Evolutionary conservation across 2,888 invertebrate genomes (phyloP).

Genomic region (Tiliacea aurago): DNA sequence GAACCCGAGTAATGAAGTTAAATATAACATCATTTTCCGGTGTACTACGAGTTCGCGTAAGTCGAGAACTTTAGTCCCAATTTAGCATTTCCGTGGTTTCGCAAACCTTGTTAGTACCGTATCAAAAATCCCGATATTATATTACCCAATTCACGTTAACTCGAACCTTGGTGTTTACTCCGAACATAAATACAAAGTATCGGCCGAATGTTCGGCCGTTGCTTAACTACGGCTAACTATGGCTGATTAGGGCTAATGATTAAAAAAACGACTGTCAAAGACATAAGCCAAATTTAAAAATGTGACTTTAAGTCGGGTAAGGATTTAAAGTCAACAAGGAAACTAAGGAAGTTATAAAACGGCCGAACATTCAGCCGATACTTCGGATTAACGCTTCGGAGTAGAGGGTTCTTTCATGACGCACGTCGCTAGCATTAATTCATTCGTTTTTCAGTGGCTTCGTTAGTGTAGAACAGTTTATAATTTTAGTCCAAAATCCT

Average conservation of each 20-base stretch:
- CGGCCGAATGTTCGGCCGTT: too few species aligned
- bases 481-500: slow-evolving; percentile 50
- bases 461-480: slow-evolving; percentile 49
- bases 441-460: slow-evolving; percentile 58
- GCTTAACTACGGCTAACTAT: too few species aligned
- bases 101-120: slow-evolving; percentile 65
- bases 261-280: too few species aligned
- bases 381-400: too few species aligned
- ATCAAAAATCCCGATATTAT: slow-evolving; percentile 65
- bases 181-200: too few species aligned
- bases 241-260: too few species aligned
- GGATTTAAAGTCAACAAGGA: too few species aligned
- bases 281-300: too few species aligned
- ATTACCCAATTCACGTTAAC: slow-evolving; percentile 54
- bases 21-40: slow-evolving; percentile 62
- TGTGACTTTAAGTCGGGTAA: too few species aligned
- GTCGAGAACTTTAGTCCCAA: slow-evolving; percentile 66
- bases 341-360: too few species aligned
- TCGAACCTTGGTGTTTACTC: too few species aligned
- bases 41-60: slow-evolving; percentile 61
- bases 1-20: slow-evolving; percentile 56
- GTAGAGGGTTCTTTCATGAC: slow-evolving; percentile 52
- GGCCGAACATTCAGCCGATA: too few species aligned
- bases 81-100: slow-evolving; percentile 68
- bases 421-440: slow-evolving; percentile 41